Conservation (phyloP, 2,888 invertebrate genomes). For the Calameuta pallipes region DNA sequence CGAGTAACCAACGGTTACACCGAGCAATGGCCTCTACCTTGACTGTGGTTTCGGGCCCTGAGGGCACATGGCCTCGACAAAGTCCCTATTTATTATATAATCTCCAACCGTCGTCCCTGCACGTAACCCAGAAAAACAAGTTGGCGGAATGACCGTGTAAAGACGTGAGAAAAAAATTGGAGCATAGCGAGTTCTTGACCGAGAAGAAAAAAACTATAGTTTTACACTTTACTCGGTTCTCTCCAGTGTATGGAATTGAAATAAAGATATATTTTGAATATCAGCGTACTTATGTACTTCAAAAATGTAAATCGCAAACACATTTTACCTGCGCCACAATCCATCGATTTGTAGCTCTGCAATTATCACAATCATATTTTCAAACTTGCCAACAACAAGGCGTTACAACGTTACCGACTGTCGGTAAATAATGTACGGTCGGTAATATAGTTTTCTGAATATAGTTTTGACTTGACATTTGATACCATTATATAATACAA, state of each 20-base stretch:
- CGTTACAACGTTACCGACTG: neutral
- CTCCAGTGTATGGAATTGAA: neutral
- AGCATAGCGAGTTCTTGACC: neutral
- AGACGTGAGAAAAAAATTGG: neutral
- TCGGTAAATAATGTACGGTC: neutral
- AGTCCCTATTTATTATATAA: slow-evolving; percentile 5
- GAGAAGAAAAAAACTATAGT: neutral
- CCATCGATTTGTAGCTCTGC: neutral
- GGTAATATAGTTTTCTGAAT: neutral
- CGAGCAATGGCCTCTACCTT: slow-evolving; percentile 3
- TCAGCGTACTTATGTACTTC: neutral
- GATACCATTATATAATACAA: neutral
- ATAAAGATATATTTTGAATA: neutral
- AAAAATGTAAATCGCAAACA: neutral
- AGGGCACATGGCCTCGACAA: slow-evolving; percentile 4
- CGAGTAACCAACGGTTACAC: neutral
- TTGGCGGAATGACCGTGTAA: neutral
- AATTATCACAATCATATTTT: neutral
- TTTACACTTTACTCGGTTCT: neutral
- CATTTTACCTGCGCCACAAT: neutral
- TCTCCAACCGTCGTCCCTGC: neutral
- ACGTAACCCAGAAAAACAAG: slow-evolving; percentile 6
- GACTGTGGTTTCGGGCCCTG: slow-evolving; percentile 4
- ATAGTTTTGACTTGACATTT: neutral
- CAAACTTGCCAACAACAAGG: neutral